Evolutionary conservation across 2,888 invertebrate species (phyloP).

Genomic region (Strigamia transsilvanica): DNA sequence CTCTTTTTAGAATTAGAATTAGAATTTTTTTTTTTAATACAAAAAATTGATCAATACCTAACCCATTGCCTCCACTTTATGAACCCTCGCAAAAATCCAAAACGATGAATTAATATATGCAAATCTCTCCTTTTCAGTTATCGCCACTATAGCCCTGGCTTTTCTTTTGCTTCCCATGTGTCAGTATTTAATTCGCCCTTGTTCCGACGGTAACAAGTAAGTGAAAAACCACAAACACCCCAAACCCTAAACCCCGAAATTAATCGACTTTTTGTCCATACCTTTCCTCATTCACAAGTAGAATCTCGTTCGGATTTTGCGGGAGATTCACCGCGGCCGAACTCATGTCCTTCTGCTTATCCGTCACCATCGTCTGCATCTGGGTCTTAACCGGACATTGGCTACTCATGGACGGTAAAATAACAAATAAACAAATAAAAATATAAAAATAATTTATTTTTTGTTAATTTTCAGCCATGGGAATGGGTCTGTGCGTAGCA

Average conservation of each 20-base stretch:
- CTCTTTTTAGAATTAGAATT: too few species aligned
- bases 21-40: too few species aligned
- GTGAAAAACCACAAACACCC: constrained; percentile 55
- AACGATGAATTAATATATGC: too few species aligned
- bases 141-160: constrained; percentile 95
- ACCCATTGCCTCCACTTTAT: too few species aligned
- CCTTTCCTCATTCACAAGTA: too few species aligned
- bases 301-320: constrained; percentile 87
- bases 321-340: constrained; percentile 95
- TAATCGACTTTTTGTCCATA: neutral
- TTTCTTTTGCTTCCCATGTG: constrained; percentile 96
- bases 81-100: too few species aligned
- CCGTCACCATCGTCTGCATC: constrained; percentile 92
- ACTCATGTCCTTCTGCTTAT: constrained; percentile 88
- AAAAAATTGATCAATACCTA: too few species aligned
- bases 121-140: constrained; percentile 67
- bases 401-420: constrained; percentile 92
- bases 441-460: neutral
- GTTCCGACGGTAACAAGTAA: constrained; percentile 80
- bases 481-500: constrained; percentile 97
- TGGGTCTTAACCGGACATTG: constrained; percentile 99
- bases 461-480: constrained; percentile 77
- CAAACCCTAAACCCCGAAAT: neutral
- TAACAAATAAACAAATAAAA: neutral
- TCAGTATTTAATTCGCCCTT: constrained; percentile 89